Conservation (phyloP, 1,140 invertebrate species). For the Panulirus ornatus region DNA sequence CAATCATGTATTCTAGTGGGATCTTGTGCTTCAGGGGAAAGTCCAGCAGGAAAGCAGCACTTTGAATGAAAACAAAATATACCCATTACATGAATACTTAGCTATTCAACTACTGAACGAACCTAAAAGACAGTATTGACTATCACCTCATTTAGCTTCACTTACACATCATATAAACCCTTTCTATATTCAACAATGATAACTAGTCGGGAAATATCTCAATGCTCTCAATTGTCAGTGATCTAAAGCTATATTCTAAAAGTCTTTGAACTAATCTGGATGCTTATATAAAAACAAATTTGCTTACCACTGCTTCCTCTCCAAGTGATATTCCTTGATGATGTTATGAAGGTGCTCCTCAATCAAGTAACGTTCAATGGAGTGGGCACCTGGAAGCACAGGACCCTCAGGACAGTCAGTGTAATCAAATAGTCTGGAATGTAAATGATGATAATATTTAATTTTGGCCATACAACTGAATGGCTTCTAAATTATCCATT, state of each 20-base stretch:
- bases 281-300: no score
- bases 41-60: slow-evolving; percentile 92
- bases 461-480: not conserved
- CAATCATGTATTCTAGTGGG: slow-evolving; percentile 98
- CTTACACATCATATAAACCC: no score
- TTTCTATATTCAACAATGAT: no score
- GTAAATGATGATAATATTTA: not conserved
- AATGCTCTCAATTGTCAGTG: no score
- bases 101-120: no score
- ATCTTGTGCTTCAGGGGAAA: slow-evolving; percentile 96
- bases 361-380: slow-evolving; percentile 98
- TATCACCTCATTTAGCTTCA: no score
- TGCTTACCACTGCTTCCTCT: slow-evolving; percentile 94
- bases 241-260: no score
- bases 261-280: no score
- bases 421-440: slow-evolving; percentile 95
- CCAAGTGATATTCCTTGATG: slow-evolving; percentile 91
- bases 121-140: no score
- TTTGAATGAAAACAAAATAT: slow-evolving; percentile 15
- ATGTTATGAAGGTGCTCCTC: slow-evolving; percentile 98
- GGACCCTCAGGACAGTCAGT: slow-evolving; percentile 95
- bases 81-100: no score
- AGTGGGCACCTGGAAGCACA: slow-evolving; percentile 93
- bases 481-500: no score
- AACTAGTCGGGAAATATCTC: no score